Conservation (phyloP, 1,140 invertebrate species). For the Whitmania pigra region DNA sequence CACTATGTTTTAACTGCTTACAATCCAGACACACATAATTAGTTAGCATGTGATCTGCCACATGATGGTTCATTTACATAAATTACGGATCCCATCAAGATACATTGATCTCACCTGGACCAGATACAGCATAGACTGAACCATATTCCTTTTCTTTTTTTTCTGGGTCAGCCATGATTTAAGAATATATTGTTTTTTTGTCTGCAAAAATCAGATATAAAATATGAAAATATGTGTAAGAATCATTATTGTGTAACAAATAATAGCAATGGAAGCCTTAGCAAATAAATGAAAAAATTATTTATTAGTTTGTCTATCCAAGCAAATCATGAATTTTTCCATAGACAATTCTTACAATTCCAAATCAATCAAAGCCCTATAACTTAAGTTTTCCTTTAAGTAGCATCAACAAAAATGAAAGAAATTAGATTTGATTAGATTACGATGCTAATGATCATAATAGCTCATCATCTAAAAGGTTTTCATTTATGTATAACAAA, state of each 20-base stretch:
- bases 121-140: conserved; percentile 89
- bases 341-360: too few relatives aligned
- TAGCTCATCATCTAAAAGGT: too few relatives aligned
- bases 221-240: neutral
- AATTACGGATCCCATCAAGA: conserved; percentile 17
- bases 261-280: neutral
- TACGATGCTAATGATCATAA: too few relatives aligned
- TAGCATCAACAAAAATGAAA: too few relatives aligned
- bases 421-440: too few relatives aligned
- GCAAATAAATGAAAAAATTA: neutral
- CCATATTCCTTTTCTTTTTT: conserved; percentile 76
- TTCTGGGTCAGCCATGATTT: conserved; percentile 42
- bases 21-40: neutral
- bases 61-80: conserved; percentile 13
- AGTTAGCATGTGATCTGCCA: neutral
- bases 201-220: neutral
- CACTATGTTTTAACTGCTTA: too few relatives aligned
- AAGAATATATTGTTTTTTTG: neutral
- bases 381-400: too few relatives aligned
- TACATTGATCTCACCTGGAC: conserved; percentile 62
- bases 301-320: neutral
- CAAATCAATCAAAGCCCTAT: too few relatives aligned
- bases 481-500: too few relatives aligned
- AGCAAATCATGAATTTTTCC: too few relatives aligned
- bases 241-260: neutral